These are phyloP conservation scores for Drosophila sechellia DNA, from an alignment of 1,140 invertebrate species.

Conservation along the genomic window DNA sequence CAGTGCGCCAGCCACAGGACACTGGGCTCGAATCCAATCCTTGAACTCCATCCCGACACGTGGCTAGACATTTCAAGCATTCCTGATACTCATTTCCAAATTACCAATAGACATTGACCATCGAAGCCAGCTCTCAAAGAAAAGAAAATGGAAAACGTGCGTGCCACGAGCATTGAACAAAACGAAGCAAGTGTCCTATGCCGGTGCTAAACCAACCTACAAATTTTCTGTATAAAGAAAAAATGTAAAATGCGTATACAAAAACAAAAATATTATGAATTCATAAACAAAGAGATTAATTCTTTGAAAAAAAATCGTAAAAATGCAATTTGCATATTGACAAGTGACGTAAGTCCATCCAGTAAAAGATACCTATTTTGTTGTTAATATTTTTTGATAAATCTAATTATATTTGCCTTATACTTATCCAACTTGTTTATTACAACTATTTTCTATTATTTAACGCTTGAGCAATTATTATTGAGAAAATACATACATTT, in stretches of 20 bases:
- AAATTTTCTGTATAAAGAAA: constrained; percentile 61
- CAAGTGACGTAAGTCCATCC: constrained; percentile 72
- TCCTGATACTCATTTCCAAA: constrained; percentile 80
- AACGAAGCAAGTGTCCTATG: constrained; percentile 84
- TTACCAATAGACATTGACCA: constrained; percentile 58
- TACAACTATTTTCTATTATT: constrained; percentile 60
- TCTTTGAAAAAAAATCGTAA: constrained; percentile 50
- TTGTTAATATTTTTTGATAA: constrained; percentile 82
- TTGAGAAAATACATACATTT: constrained; percentile 71
- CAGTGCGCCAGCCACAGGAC: constrained; percentile 60
- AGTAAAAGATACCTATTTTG: constrained; percentile 59
- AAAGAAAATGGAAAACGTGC: constrained; percentile 16
- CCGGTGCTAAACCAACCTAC: constrained; percentile 79
- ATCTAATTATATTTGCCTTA: constrained; percentile 67
- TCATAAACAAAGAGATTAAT: constrained; percentile 32
- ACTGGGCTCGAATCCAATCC: constrained; percentile 1
- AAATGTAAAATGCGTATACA: constrained; percentile 62
- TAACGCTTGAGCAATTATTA: constrained; percentile 71
- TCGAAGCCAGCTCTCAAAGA: constrained; percentile 2
- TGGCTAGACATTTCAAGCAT: constrained; percentile 64
- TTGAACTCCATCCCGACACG: constrained; percentile 20
- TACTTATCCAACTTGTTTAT: constrained; percentile 55
- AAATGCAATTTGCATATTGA: constrained; percentile 59
- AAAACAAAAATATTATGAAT: constrained; percentile 28
- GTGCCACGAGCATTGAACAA: constrained; percentile 57